A percentile compares a stretch with the other conserved stretches of the same genome.
These are phyloP conservation scores for Alectoris magna DNA, from an alignment of 2,797 vertebrate species.

Conservation along the genomic window DNA sequence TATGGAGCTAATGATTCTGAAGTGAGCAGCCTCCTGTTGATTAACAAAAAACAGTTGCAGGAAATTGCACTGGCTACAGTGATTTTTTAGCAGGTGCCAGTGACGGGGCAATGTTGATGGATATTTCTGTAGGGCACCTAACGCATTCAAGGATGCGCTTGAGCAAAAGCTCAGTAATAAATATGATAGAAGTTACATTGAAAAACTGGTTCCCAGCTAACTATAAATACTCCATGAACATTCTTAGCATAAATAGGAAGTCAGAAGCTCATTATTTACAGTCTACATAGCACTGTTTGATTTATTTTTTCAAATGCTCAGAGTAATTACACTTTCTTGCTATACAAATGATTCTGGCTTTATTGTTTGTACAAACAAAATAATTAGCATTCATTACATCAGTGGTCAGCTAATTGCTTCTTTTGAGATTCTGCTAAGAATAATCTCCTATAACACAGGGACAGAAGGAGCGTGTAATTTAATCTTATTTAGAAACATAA, in stretches of 20 bases:
- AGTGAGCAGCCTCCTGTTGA: slow-evolving; percentile 29
- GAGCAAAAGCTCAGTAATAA: slow-evolving; percentile 57
- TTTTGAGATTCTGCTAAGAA: slow-evolving; percentile 58
- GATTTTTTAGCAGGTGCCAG: slow-evolving; percentile 64
- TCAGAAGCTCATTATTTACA: slow-evolving; percentile 59
- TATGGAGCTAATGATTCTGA: not conserved
- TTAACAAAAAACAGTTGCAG: slow-evolving; percentile 65
- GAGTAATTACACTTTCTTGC: slow-evolving; percentile 49
- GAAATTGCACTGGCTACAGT: slow-evolving; percentile 59
- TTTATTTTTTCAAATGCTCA: slow-evolving; percentile 43
- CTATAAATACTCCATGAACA: slow-evolving; percentile 17
- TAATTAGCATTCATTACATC: slow-evolving; percentile 77
- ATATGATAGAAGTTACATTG: slow-evolving; percentile 60
- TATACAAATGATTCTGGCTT: slow-evolving; percentile 38
- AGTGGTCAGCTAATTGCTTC: slow-evolving; percentile 64
- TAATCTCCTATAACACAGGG: slow-evolving; percentile 30
- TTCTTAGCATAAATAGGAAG: slow-evolving; percentile 56
- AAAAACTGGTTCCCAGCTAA: slow-evolving; percentile 54
- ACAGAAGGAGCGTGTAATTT: slow-evolving; percentile 18
- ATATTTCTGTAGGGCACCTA: slow-evolving; percentile 54
- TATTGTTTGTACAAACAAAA: slow-evolving; percentile 76
- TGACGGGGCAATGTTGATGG: slow-evolving; percentile 46
- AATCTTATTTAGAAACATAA: slow-evolving; percentile 39
- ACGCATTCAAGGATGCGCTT: slow-evolving; percentile 26
- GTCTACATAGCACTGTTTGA: slow-evolving; percentile 4